Conservation (phyloP, 2,113 vertebrate species). For the Etheostoma cragini region DNA sequence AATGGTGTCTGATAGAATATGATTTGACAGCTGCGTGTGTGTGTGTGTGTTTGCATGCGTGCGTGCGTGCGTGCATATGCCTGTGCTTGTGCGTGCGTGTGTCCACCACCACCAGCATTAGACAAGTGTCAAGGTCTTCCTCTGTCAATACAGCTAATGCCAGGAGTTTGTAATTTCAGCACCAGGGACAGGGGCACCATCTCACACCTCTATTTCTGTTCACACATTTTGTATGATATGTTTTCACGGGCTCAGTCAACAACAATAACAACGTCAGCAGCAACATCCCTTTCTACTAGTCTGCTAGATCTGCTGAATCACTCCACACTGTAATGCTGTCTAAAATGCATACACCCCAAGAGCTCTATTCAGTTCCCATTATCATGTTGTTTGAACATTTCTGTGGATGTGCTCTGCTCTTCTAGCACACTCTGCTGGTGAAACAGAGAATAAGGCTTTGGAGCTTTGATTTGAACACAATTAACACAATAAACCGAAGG, state of each 20-base stretch:
- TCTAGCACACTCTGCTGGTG: constrained; percentile 69
- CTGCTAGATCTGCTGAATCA: constrained; percentile 45
- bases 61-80: background rate
- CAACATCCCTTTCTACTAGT: constrained; percentile 8
- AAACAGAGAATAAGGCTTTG: background rate
- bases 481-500: too few relatives aligned
- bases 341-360: constrained; percentile 3
- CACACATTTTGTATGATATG: constrained; percentile 35
- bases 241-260: constrained; percentile 23
- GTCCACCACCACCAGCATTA: constrained; percentile 2
- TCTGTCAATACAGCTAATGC: constrained; percentile 47
- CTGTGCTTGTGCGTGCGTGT: background rate
- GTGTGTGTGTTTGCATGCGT: constrained; percentile 19
- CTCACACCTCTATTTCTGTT: constrained; percentile 67
- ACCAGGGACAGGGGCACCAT: constrained; percentile 53
- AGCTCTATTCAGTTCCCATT: constrained; percentile 7
- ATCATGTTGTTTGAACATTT: background rate
- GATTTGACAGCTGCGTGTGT: constrained; percentile 44
- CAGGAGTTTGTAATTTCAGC: constrained; percentile 62
- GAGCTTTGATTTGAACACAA: background rate
- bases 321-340: background rate
- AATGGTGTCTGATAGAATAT: constrained; percentile 38
- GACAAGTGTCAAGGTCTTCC: constrained; percentile 49
- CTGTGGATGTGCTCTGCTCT: background rate
- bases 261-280: constrained; percentile 15